Evolutionary conservation across 2,113 vertebrate genomes (phyloP), one percentile per base, ranked within the genome.

Genomic region (Psittacula cyanocephala): DNA sequence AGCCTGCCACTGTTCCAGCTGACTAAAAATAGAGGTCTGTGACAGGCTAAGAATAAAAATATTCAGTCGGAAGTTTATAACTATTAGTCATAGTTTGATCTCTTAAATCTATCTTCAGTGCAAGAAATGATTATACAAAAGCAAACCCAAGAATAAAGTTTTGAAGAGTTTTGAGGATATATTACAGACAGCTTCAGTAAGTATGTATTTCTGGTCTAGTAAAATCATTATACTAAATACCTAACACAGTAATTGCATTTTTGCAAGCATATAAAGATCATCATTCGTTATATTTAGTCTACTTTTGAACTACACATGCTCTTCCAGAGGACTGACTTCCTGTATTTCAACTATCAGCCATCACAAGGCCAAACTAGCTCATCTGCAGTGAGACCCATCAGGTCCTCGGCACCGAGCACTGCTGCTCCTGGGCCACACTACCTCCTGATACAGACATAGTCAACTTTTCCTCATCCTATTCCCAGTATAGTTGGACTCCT

Each of bases 11-110:
- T 81, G 25, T 43, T 93, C 23, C 80, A 88, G 46, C 50, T 81
- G 71, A 46, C 82, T 92, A 65, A 95, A 97, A 92, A 91, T 79
- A 91, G 77, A 71, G 8, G 8, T 75, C 52, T 81, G 62, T 86
- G 62, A 39, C 76, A 75, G 68, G 23, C 72, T 81, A 71, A 81
- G 83, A 87, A 76, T 46, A 85, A 92, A 96, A 93, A 91, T 44
- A 71, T 43, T 84, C 64, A 57, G 18, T 57, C 4, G 14, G 72
- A 95, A 81, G 55, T 93, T 95, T 92, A 47, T 67, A 71, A 68
- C 60, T 78, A 6, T 91, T 92, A 78, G 86, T 95, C 83, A 75
- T 28, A 25, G 64, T 81, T 89, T 55, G 46, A 81, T 81, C 17
- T 71, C 29, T 46, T 87, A 46, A 91, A 75, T 49, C 20, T 43